Evolutionary conservation across 2,113 vertebrate genomes (phyloP).

Genomic region (Arenaria interpres): DNA sequence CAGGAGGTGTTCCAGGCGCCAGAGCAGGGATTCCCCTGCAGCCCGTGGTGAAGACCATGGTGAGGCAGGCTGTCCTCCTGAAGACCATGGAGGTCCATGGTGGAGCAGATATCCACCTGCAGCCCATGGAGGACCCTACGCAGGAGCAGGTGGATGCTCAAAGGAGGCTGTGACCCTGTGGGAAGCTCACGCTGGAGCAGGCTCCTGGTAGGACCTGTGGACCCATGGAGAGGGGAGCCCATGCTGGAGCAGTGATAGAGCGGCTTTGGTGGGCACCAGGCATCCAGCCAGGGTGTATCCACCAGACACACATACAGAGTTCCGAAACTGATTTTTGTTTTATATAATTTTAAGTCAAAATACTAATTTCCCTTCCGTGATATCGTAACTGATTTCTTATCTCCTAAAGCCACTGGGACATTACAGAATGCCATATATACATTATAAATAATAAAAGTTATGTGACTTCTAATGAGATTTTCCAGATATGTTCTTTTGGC

Average conservation of each 20-base stretch:
- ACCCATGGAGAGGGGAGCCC: background rate
- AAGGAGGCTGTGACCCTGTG: background rate
- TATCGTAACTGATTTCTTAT: background rate
- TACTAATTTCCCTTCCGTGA: background rate
- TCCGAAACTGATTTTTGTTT: background rate
- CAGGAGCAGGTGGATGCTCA: background rate
- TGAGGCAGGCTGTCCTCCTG: background rate
- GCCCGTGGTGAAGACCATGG: background rate
- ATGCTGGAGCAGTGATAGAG: background rate
- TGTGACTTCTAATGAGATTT: background rate
- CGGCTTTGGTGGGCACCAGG: background rate
- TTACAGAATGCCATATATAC: background rate
- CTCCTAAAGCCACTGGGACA: background rate
- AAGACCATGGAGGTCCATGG: background rate
- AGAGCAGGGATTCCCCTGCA: background rate
- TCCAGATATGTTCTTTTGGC: background rate
- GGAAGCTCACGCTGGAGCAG: background rate
- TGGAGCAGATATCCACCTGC: background rate
- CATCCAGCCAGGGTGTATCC: background rate
- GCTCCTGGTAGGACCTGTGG: background rate
- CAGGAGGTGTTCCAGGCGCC: background rate
- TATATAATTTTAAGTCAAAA: background rate
- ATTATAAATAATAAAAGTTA: background rate
- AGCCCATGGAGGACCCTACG: background rate
- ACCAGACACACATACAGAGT: background rate